Percentiles rank a stretch among this genome's conserved stretches.
Evolutionary conservation across 2,113 vertebrate species (phyloP).

Genomic region (Trogon surrucura): DNA sequence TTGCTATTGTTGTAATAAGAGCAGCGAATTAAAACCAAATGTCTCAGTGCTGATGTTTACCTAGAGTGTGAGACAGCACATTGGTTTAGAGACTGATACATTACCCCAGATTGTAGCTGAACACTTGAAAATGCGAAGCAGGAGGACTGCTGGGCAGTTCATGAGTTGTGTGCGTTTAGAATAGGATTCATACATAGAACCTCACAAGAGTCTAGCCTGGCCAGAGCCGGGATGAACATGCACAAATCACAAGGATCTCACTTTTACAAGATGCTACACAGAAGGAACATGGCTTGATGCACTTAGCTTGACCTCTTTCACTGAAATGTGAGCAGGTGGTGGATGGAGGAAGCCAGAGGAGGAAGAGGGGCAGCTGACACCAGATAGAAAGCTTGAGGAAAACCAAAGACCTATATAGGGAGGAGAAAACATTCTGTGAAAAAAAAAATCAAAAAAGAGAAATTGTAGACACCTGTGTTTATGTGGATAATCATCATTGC

Average conservation of each 20-base stretch:
- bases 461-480: rapidly evolving
- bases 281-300: not conserved
- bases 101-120: not conserved
- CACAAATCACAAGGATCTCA: not conserved
- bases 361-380: not conserved
- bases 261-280: not conserved
- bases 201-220: not conserved
- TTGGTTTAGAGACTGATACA: not conserved
- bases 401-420: not conserved
- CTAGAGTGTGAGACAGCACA: not conserved
- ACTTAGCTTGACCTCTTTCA: not conserved
- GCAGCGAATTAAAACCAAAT: conserved; percentile 7
- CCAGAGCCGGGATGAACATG: not conserved
- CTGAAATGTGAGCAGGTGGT: not conserved
- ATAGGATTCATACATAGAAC: not conserved
- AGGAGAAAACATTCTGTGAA: not conserved
- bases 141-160: not conserved
- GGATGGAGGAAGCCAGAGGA: not conserved
- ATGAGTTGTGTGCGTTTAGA: not conserved
- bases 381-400: not conserved
- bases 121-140: not conserved
- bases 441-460: not conserved
- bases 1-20: not conserved
- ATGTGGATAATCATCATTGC: not conserved
- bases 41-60: not conserved